Evolutionary conservation across 2,113 vertebrate species (phyloP), one percentile per base, ranked within the genome.

Genomic region (Nannobrachium achirus): DNA sequence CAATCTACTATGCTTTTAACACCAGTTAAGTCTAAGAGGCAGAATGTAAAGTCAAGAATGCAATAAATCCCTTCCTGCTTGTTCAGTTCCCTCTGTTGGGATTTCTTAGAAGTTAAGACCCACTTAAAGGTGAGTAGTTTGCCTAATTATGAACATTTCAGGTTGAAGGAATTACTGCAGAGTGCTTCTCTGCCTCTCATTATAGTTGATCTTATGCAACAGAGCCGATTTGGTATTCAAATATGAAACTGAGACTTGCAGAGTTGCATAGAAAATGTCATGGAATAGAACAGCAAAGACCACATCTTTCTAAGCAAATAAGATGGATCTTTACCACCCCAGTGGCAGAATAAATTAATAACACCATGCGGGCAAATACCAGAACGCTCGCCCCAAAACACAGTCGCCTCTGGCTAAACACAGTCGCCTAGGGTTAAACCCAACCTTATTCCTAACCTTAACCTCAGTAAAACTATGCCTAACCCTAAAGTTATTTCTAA

Each of bases 101-200:
- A 1, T 72, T 39, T 9, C 56, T 50, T 42, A 73, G 10, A 70
- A 44, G 18, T 52, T 14, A 69, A 58, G 45, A 33, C 25, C 25
- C 25, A 81, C 61, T 51, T 79, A 75, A 42, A 18, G 66, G 19
- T 8, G 15, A 70, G 66, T 6, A 9, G 25, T 33, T 33, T 3
- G 25, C 39, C 11, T 39, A 52, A 72, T 56, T 70, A 44, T 44
- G 42, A 38, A 58, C 56, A 70, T 78, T 52, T 66, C 42, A 46
- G 45, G 53, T 83, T 56, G 60, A 66, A 71, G 48, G 72, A 76
- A 76, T 71, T 40, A 46, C n/a, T 3, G 7, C 6, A 33, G 38
- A 62, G 10, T 5, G 4, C 67, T 56, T 33, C 38, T 72, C 38
- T 16, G n/a, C 33, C 25, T 33, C 25, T 33, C 25, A 33, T 33